Evolutionary conservation across 2,797 vertebrate species (phyloP), one percentile per base, ranked within the genome.

Genomic region (Melanogrammus aeglefinus): DNA sequence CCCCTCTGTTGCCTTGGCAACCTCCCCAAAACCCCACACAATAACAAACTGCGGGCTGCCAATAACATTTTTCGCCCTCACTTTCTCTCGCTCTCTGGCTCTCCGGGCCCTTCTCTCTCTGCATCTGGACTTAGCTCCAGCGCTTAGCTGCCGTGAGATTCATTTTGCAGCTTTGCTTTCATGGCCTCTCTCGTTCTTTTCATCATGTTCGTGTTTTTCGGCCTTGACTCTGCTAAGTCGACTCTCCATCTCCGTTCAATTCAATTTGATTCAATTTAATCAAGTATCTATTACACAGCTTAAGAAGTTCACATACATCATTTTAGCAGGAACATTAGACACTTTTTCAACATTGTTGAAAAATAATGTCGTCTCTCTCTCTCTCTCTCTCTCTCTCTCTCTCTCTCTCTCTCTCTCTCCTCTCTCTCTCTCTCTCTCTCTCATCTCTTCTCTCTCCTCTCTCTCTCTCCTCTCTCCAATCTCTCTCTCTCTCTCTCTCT

Each of bases 1-100:
- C 93, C 93, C 94, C 88, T 92, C 21, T 90, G 81, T 92, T 88
- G 84, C 90, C 89, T 76, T 90, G 90, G 86, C 90, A 80, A 90
- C 86, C 80, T 14, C 66, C n/a, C 86, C 80, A 83, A 78, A 89
- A 88, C 87, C 73, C 83, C 85, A 88, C 85, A 88, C 89, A 91
- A 94, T 86, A 93, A 90, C 87, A 92, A 89, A 91, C 88, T 85
- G 79, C 70, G 76, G 36, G 47, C 82, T 82, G 38, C 72, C 57
- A 74, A 24, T 80, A 76, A 81, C 76, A 81, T 88, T 86, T 82
- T 74, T 70, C 33, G 70, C 6, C 41, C 14, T 71, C 36, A 39
- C n/a, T 51, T 7, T 57, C 27, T 76, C 51, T 66, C 75, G 76
- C 38, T 85, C 76, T 63, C 77, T 84, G 77, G 73, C 72, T 78